phyloP scores from a whole-genome alignment of 2,888 invertebrate genomes.

The Bombyx huttoni region DNA sequence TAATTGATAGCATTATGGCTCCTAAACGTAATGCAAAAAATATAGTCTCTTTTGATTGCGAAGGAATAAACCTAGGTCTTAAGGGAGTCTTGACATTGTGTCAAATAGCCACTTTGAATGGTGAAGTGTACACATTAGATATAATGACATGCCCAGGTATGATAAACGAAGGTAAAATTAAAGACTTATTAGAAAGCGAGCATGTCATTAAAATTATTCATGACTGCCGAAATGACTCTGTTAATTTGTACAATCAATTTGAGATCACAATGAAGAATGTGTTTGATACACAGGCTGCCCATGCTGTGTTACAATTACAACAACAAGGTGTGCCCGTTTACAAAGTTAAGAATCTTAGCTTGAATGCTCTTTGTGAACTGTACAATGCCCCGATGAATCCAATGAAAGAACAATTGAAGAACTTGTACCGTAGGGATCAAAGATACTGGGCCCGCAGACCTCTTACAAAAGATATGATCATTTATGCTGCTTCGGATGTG shows the following conservation, averaged over 20 bases:
- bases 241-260: slow-evolving; percentile 88
- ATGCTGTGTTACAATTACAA: slow-evolving; percentile 92
- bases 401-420: slow-evolving; percentile 91
- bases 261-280: slow-evolving; percentile 86
- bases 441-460: slow-evolving; percentile 92
- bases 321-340: slow-evolving; percentile 92
- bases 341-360: slow-evolving; percentile 93
- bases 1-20: slow-evolving; percentile 81
- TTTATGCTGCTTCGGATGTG: slow-evolving; percentile 92
- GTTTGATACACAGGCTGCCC: slow-evolving; percentile 94
- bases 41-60: slow-evolving; percentile 90
- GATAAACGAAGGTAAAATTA: slow-evolving; percentile 83
- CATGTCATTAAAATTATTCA: slow-evolving; percentile 91
- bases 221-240: slow-evolving; percentile 93
- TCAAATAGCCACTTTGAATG: slow-evolving; percentile 86
- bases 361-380: slow-evolving; percentile 91
- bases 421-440: slow-evolving; percentile 87
- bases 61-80: slow-evolving; percentile 91
- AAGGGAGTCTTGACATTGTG: slow-evolving; percentile 91
- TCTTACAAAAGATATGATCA: slow-evolving; percentile 90
- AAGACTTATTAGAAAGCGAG: slow-evolving; percentile 83
- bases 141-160: slow-evolving; percentile 87
- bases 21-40: slow-evolving; percentile 68
- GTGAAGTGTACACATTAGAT: slow-evolving; percentile 90
- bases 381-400: slow-evolving; percentile 92